Evolutionary conservation across 2,888 invertebrate species (phyloP), one percentile per base, ranked within the genome.

Genomic region (Trachelus stipa): DNA sequence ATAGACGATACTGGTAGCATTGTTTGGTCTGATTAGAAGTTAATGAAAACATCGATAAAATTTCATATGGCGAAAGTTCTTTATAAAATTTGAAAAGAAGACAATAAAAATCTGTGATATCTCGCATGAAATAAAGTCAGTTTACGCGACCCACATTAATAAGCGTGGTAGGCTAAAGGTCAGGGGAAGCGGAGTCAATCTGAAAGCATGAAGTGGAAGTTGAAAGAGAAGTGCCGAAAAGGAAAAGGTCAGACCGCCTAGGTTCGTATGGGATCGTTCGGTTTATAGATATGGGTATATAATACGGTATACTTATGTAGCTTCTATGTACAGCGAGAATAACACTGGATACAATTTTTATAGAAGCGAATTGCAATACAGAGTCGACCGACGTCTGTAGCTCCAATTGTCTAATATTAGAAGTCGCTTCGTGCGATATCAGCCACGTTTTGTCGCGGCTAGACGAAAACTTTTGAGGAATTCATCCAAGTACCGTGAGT

Each of bases 391-490:
- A 56, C 56, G 56, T 56, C 23, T 56, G 56, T 9, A 56, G 1
- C 73, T 74, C 68, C 37, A 74, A 56, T 12, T 34, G 12, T 56
- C 85, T 87, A 86, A 86, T 82, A 83, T 84, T 87, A 87, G 86
- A 79, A 37, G 76, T 77, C 77, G 75, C 73, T 79, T 79, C 75
- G 73, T 73, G 23, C 40, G 40, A 56, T 56, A 23, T 56, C 40
- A 0, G 9, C 1, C 9, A 56, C 9, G 9, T 56, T 56, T 9
- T 23, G 23, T 23, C 9, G 56, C 56, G 56, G 2, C 56, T 9
- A 23, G 2, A 1, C 56, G 56, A 9, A 56, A 56, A 56, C 0
- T 9, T 23, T 23, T 23, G 4, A 23, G 23, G 0, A 23, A 56
- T 1, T 23, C 56, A 6, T 56, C 15, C 9, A 23, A 23, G 23